These are phyloP conservation scores for Caenorhabditis doughertyi DNA, from an alignment of 2,888 invertebrate genomes.

Conservation along the genomic window DNA sequence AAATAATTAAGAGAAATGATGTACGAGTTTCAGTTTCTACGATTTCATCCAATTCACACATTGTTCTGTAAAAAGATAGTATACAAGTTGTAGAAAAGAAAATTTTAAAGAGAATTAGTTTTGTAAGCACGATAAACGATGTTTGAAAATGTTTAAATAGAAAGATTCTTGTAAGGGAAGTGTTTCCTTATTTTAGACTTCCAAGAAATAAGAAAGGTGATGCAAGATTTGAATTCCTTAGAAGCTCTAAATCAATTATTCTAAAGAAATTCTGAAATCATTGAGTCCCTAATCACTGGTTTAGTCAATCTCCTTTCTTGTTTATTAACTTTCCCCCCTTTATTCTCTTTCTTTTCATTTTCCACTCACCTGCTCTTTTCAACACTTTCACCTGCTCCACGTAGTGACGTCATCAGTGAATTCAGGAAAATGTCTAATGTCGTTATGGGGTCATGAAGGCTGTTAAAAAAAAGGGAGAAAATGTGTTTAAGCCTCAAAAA, in stretches of 20 bases:
- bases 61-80: too few species aligned
- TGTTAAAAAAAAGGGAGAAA: not conserved
- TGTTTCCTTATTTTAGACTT: too few species aligned
- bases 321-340: constrained; percentile 12
- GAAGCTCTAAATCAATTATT: too few species aligned
- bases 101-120: too few species aligned
- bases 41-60: not conserved
- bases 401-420: constrained; percentile 10
- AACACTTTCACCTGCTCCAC: not conserved
- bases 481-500: too few species aligned
- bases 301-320: constrained; percentile 19
- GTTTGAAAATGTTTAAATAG: too few species aligned
- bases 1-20: not conserved
- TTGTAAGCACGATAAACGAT: too few species aligned
- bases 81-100: too few species aligned
- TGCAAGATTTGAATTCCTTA: not conserved
- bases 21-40: not conserved
- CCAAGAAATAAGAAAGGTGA: not conserved
- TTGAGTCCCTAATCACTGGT: constrained; percentile 1
- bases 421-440: not conserved
- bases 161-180: too few species aligned
- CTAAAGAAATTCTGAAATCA: constrained; percentile 1
- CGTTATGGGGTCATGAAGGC: constrained; percentile 1
- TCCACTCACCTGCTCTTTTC: constrained; percentile 18
- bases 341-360: not conserved